A percentile compares a stretch with the other conserved stretches of the same genome.
Conservation (phyloP, 2,113 vertebrate species). For the Epinephelus lanceolatus region DNA sequence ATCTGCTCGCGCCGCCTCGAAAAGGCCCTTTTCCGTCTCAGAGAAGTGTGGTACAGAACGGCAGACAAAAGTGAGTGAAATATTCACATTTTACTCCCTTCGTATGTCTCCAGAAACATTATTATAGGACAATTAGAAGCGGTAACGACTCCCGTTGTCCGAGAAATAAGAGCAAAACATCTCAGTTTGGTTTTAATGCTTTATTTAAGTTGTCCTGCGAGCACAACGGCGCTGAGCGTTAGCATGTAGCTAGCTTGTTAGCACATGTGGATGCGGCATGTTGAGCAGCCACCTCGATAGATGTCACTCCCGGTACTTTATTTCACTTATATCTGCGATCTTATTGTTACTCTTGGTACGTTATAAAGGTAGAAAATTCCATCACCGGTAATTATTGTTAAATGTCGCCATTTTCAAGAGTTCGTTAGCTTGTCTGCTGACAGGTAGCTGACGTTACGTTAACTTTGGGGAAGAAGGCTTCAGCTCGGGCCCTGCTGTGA, state of each 20-base stretch:
- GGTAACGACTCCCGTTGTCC: rapidly evolving
- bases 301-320: rapidly evolving
- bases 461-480: conserved; percentile 35
- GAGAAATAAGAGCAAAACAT: rapidly evolving
- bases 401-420: rapidly evolving
- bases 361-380: rapidly evolving
- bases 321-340: rapidly evolving
- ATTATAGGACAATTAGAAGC: rapidly evolving
- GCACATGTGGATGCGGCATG: conserved; percentile 74
- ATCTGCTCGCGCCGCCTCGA: conserved; percentile 63
- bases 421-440: background rate
- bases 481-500: conserved; percentile 38
- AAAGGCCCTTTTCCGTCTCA: conserved; percentile 84
- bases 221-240: conserved; percentile 41
- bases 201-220: conserved; percentile 32
- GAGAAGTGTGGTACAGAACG: conserved; percentile 71
- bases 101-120: rapidly evolving
- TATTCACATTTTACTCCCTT: background rate
- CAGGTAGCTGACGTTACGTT: conserved; percentile 4
- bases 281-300: background rate
- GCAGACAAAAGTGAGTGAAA: conserved; percentile 80
- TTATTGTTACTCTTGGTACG: rapidly evolving
- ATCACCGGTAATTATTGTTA: rapidly evolving
- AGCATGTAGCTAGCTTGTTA: conserved; percentile 65
- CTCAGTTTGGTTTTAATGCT: rapidly evolving